Percentiles rank a stretch among this genome's conserved stretches.
Conservation (phyloP, 1,140 invertebrate genomes). For the Macrobrachium rosenbergii region DNA sequence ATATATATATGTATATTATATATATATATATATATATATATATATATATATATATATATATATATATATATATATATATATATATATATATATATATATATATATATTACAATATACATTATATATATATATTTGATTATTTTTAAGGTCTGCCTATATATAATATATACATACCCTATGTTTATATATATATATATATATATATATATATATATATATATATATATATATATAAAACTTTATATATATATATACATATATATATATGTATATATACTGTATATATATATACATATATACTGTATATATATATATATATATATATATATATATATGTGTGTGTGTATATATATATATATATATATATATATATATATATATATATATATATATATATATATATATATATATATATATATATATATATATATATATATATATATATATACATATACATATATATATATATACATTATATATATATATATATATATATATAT, state of each 20-base stretch:
- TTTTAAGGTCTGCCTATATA: too few species aligned
- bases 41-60: neutral
- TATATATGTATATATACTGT: neutral
- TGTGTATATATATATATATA: too few species aligned
- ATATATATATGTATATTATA: neutral
- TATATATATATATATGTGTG: too few species aligned
- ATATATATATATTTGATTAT: too few species aligned
- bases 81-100: neutral
- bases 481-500: too few species aligned
- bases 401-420: constrained; percentile 11
- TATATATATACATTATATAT: too few species aligned
- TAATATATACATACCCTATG: too few species aligned
- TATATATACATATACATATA: neutral
- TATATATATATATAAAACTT: neutral
- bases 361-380: neutral
- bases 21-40: constrained; percentile 4
- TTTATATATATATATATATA: neutral
- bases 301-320: too few species aligned
- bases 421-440: constrained; percentile 11
- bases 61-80: too few species aligned
- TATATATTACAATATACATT: neutral
- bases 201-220: neutral
- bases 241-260: neutral
- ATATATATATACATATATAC: too few species aligned
- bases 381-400: neutral